A percentile compares a stretch with the other conserved stretches of the same genome.
Conservation (phyloP, 2,113 vertebrate species). For the Caretta caretta region DNA sequence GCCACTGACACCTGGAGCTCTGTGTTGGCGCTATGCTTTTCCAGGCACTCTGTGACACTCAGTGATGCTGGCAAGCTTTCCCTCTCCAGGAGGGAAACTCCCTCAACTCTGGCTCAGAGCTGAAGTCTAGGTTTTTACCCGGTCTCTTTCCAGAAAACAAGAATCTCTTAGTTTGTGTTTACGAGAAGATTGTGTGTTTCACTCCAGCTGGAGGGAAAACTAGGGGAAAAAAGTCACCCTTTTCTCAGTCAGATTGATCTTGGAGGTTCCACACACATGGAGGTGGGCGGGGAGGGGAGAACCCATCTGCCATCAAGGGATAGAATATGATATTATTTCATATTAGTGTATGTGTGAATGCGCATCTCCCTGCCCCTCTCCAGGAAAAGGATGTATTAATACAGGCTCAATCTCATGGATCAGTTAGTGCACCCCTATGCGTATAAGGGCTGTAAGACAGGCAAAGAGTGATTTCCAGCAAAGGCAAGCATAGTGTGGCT, state of each 20-base stretch:
- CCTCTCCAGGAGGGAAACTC: conserved; percentile 68
- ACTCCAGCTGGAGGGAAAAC: conserved; percentile 71
- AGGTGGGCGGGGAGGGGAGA: background rate
- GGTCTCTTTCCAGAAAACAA: conserved; percentile 77
- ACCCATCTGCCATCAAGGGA: background rate
- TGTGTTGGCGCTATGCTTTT: conserved; percentile 8
- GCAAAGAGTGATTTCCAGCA: background rate
- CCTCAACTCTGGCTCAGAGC: conserved; percentile 63
- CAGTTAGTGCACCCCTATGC: background rate
- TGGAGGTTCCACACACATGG: conserved; percentile 22
- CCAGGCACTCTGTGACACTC: conserved; percentile 34
- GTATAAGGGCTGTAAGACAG: background rate
- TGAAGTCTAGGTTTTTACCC: conserved; percentile 68
- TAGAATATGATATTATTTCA: conserved; percentile 8
- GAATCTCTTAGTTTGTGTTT: conserved; percentile 77
- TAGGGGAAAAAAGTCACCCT: conserved; percentile 41
- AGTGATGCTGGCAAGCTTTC: conserved; percentile 36
- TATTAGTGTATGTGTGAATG: background rate
- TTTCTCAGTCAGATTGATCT: background rate
- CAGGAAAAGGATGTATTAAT: background rate
- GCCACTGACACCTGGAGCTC: fast-evolving
- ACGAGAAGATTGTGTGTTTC: conserved; percentile 73
- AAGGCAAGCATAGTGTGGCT: background rate
- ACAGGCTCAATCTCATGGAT: background rate
- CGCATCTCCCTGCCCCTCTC: background rate